Evolutionary conservation across 2,797 vertebrate species (phyloP).

Genomic region (Ciconia nigra): DNA sequence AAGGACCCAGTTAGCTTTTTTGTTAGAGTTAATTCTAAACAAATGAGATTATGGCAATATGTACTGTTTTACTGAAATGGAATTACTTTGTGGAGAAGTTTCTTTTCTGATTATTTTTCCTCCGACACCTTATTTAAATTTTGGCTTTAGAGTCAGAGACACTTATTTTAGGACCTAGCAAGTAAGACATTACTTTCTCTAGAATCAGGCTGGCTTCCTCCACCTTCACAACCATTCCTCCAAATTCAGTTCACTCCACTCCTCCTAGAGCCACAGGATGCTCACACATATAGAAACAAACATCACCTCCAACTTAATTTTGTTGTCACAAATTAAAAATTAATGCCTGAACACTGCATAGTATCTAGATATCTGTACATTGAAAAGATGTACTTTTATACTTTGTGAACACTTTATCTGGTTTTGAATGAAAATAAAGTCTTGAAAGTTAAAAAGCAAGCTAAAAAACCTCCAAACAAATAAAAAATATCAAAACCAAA

Average conservation of each 20-base stretch:
- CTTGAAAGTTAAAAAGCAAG: neutral
- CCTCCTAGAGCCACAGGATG: neutral
- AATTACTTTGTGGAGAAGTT: neutral
- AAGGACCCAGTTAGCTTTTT: neutral
- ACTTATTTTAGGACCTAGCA: neutral
- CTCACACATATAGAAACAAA: neutral
- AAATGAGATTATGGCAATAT: neutral
- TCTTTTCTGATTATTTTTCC: neutral
- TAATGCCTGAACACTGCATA: neutral
- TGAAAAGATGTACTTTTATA: neutral
- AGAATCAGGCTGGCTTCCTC: neutral
- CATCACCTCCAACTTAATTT: neutral
- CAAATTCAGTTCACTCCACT: neutral
- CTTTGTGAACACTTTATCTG: rapidly evolving
- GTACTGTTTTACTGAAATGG: neutral
- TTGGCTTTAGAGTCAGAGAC: neutral
- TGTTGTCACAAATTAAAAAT: neutral
- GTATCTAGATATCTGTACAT: neutral
- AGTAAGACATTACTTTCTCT: neutral
- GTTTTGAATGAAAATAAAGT: neutral
- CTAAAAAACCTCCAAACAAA: neutral
- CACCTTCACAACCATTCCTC: neutral
- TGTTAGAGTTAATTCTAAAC: neutral
- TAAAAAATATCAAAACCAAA: neutral
- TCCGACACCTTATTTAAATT: neutral